Evolutionary conservation across 2,888 invertebrate species (phyloP), one percentile per base, ranked within the genome.

Genomic region (Monochamus alternatus): DNA sequence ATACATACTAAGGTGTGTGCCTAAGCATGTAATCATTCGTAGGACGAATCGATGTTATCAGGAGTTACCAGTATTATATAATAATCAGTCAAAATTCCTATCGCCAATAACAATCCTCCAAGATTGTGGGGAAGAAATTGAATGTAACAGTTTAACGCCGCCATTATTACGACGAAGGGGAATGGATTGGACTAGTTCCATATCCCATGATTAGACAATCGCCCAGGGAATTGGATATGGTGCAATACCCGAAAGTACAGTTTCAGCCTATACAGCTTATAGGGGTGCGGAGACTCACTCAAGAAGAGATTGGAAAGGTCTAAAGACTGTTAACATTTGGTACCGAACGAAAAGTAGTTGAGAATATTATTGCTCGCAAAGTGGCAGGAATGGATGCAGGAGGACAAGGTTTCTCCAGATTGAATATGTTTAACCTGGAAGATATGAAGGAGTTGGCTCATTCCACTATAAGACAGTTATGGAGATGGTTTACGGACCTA

Each of bases 1-100:
- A 0, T 83, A 85, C 52, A 77, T 86, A 0, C 65, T 86, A 2
- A 78, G 83, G 60, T 85, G 86, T 55, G 73, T 81, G 0, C 79
- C 84, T 1, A 76, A 81, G 5, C 65, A 77, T 30, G 81, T 80
- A 0, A 75, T 67, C 3, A 14, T 84, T 0, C 47, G 81, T 4
- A n/a, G 76, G 14, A 74, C 81, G 0, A 58, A 78, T 0, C 73
- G 73, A 10, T 85, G 84, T 59, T 84, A 82, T 55, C 44, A 80
- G 4, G 82, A 84, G 62, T 55, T 85, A 32, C 83, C 83, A 0
- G 80, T 85, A 0, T 59, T 10, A 3, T 75, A 77, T 7, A 63
- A 75, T 8, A 85, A 82, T 32, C 55, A 74, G n/a, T 74, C 81
- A 0, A 78, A 74, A 10, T 85, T 80, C 14, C 65, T 84, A 38